Conservation (phyloP, 2,113 vertebrate species). For the Stomatorhinus ivindoensis region DNA sequence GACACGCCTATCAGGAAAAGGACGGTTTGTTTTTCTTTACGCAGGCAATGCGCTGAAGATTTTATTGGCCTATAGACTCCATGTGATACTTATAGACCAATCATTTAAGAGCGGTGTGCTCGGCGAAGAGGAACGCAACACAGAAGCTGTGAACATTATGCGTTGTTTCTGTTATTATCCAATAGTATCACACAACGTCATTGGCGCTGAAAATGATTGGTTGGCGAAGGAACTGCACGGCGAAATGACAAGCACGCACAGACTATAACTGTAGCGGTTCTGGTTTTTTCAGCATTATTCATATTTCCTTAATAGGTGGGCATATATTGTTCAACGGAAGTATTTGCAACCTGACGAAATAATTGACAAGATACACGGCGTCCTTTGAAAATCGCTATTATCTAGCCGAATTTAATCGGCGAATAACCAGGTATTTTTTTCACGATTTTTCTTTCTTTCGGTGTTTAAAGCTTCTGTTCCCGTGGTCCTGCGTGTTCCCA, state of each 20-base stretch:
- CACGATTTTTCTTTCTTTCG: background rate
- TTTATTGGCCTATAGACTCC: background rate
- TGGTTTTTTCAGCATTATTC: background rate
- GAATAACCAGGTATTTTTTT: background rate
- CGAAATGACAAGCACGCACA: background rate
- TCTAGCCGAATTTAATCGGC: background rate
- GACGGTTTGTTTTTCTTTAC: background rate
- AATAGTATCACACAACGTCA: background rate
- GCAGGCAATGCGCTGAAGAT: background rate
- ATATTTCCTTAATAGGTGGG: background rate
- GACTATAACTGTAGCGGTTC: background rate
- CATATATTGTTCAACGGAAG: background rate
- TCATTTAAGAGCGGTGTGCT: background rate
- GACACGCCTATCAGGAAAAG: background rate
- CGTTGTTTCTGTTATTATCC: background rate
- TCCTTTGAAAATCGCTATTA: background rate
- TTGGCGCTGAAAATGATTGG: background rate
- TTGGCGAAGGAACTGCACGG: background rate
- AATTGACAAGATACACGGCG: background rate
- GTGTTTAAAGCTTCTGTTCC: background rate
- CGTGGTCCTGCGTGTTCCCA: background rate
- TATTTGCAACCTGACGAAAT: background rate
- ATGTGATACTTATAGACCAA: background rate
- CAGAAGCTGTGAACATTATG: background rate
- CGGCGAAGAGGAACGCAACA: background rate